Evolutionary conservation across 2,797 vertebrate species (phyloP), one percentile per base, ranked within the genome.

Genomic region (Cryptoblepharus egeriae): DNA sequence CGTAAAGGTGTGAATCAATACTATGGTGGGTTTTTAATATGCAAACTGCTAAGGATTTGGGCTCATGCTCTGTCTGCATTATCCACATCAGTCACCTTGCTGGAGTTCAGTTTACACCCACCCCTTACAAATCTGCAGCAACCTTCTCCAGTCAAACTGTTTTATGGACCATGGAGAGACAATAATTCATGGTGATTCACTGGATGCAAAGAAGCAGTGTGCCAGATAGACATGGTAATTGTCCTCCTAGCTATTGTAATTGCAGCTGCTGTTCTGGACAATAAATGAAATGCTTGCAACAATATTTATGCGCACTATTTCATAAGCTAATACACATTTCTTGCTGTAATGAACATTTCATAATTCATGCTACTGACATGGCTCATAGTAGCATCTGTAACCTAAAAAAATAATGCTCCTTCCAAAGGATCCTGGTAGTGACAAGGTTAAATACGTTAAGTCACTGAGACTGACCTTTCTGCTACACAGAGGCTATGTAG

Each of bases 231-330:
- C 4, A 5, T 84, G 26, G 16, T 72, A 26, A 69, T 81, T 76
- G 63, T 81, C 79, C 60, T 74, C 45, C 4, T 22, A 85, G 1
- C 39, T 64, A 73, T 22, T 4, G 5, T 60, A 32, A 65, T 60
- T 61, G 22, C 11, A 35, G 37, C 45, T 22, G 18, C 37, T 79
- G 55, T 45, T 49, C 30, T 32, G 24, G 65, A 39, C 30, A 79
- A 72, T 79, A 67, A 35, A 60, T 60, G 32, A 28, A 28, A 5
- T 32, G 30, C 55, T 82, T 45, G 39, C 63, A 68, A 68, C 28
- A 30, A 65, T 68, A 57, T 81, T 84, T 74, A 60, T 37, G 24
- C 37, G 37, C 24, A 77, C 2, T 55, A 71, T 80, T 88, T 88
- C 71, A 78, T 65, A 65, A 81, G 24, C 61, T 74, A 55, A 65